Conservation (phyloP, 1,140 invertebrate species). For the Akabosia matsudoensis region DNA sequence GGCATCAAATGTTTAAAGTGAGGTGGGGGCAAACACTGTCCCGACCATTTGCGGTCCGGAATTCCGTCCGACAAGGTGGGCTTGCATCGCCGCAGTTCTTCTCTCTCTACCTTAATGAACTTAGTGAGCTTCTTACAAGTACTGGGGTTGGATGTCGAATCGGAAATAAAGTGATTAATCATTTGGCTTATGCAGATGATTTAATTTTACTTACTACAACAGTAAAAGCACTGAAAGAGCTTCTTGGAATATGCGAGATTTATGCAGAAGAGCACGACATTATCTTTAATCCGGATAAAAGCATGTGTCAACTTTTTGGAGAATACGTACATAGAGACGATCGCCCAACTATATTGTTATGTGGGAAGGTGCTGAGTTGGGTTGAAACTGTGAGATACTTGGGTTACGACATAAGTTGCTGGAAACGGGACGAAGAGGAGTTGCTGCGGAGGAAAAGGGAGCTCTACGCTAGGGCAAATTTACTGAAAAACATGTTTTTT, state of each 20-base stretch:
- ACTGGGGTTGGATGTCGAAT: not conserved
- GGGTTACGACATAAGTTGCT: too few species aligned
- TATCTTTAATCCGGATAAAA: not conserved
- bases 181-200: constrained; percentile 27
- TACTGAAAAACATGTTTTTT: too few species aligned
- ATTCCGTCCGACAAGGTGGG: not conserved
- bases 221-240: not conserved
- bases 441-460: too few species aligned
- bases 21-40: not conserved
- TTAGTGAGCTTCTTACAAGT: not conserved
- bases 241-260: not conserved
- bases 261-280: not conserved
- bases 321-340: too few species aligned
- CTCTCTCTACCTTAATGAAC: constrained; percentile 9
- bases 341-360: too few species aligned
- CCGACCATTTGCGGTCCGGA: not conserved
- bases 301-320: not conserved
- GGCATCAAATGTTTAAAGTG: not conserved
- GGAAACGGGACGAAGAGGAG: too few species aligned
- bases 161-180: not conserved
- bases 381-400: too few species aligned
- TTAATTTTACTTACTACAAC: not conserved
- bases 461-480: too few species aligned
- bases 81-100: not conserved
- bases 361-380: too few species aligned